These are phyloP conservation scores for Itoplectis maculator DNA, from an alignment of 2,888 invertebrate genomes.

Conservation along the genomic window DNA sequence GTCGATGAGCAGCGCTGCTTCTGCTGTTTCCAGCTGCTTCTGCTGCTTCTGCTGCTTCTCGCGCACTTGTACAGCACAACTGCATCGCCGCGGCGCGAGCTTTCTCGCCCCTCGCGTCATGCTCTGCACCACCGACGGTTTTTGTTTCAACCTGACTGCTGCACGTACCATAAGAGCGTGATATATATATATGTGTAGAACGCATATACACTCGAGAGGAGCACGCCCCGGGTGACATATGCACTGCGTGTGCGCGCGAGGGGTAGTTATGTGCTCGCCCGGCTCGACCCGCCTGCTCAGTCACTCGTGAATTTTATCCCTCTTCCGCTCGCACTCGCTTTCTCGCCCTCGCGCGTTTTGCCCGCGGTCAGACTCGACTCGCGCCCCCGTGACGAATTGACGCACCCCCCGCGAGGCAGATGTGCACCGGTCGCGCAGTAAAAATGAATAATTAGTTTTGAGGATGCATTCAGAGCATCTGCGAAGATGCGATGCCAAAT, in stretches of 20 bases:
- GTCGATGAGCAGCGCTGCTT: background rate
- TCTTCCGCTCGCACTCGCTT: background rate
- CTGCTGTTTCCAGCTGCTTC: background rate
- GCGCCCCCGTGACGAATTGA: slow-evolving; percentile 1
- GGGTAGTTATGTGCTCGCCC: slow-evolving; percentile 45
- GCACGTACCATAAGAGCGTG: background rate
- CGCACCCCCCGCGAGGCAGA: background rate
- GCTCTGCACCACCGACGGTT: slow-evolving; percentile 27
- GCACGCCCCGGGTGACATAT: slow-evolving; percentile 31
- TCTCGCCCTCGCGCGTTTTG: slow-evolving; percentile 13
- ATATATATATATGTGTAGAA: background rate
- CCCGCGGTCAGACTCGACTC: slow-evolving; percentile 37
- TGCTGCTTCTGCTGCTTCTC: slow-evolving; percentile 40
- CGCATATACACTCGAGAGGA: slow-evolving; percentile 1
- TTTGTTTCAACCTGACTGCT: slow-evolving; percentile 42
- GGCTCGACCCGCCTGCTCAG: background rate
- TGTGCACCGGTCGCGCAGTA: background rate
- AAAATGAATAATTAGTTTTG: background rate
- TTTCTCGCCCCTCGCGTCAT: slow-evolving; percentile 60
- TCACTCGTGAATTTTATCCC: slow-evolving; percentile 27
- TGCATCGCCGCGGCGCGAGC: slow-evolving; percentile 50
- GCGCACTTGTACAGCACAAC: slow-evolving; percentile 58
- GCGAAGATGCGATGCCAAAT: too few relatives aligned
- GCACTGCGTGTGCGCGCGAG: slow-evolving; percentile 29
- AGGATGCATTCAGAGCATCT: too few relatives aligned